A percentile compares a stretch with the other conserved stretches of the same genome.
Evolutionary conservation across 2,797 vertebrate genomes (phyloP).

Genomic region (Oreochromis grahami): DNA sequence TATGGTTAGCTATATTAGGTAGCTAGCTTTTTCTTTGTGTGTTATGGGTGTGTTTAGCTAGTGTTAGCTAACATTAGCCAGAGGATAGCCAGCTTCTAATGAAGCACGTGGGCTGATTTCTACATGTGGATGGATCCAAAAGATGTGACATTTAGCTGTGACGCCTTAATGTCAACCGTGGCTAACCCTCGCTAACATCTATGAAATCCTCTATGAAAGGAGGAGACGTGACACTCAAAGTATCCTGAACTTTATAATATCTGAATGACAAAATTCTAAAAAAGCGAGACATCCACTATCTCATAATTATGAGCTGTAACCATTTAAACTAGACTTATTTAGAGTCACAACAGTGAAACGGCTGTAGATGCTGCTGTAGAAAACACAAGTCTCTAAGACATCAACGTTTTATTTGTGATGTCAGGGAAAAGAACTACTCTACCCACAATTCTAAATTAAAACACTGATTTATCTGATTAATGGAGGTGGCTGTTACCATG

Average conservation of each 20-base stretch:
- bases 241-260: background rate
- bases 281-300: fast-evolving
- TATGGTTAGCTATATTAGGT: background rate
- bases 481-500: background rate
- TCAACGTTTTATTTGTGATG: background rate
- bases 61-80: background rate
- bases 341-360: background rate
- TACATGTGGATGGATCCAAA: background rate
- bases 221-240: background rate
- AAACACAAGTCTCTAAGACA: fast-evolving
- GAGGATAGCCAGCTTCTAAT: background rate
- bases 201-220: background rate
- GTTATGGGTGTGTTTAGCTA: background rate
- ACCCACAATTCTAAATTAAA: background rate
- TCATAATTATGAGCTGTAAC: background rate
- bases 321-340: background rate
- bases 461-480: background rate
- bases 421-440: background rate
- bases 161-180: background rate
- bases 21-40: background rate
- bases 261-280: background rate
- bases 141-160: background rate
- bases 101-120: background rate
- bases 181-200: background rate
- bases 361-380: background rate